Conservation (phyloP, 2,888 invertebrate species). For the Cataglyphis altisquamis region DNA sequence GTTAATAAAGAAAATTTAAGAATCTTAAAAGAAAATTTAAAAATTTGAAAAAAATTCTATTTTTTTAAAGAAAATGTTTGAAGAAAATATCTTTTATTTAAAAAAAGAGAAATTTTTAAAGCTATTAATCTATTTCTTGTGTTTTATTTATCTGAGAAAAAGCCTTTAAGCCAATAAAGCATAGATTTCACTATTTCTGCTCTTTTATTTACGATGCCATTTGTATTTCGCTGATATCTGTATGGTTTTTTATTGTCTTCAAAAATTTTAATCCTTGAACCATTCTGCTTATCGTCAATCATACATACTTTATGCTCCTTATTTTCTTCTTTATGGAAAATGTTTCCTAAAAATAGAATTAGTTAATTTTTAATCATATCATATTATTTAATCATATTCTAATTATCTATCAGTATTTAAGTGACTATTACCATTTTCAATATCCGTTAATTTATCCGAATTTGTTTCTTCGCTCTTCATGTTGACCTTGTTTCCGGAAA, state of each 20-base stretch:
- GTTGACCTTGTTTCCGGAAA: not conserved
- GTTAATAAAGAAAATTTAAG: not conserved
- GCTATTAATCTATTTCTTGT: not conserved
- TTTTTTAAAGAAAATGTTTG: not conserved
- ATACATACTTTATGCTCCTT: not conserved
- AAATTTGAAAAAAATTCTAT: not conserved
- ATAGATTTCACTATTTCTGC: slow-evolving; percentile 63
- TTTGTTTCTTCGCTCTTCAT: not conserved
- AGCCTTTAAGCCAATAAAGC: slow-evolving; percentile 67
- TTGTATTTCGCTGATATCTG: slow-evolving; percentile 62
- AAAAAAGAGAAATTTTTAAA: not conserved
- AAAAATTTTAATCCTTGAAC: not conserved
- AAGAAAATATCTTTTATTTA: not conserved
- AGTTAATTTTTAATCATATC: not conserved
- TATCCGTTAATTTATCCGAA: not conserved
- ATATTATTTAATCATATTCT: not conserved
- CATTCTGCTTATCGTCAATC: not conserved
- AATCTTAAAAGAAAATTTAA: not conserved
- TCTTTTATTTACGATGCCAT: slow-evolving; percentile 63
- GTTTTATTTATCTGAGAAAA: slow-evolving; percentile 38
- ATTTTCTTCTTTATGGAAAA: not conserved
- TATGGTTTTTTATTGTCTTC: slow-evolving; percentile 27
- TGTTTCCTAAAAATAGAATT: not conserved
- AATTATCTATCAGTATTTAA: slow-evolving; percentile 2
- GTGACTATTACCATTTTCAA: not conserved